A percentile compares a stretch with the other conserved stretches of the same genome.
Conservation (phyloP, 2,797 vertebrate species). For the Botia almorhae region DNA sequence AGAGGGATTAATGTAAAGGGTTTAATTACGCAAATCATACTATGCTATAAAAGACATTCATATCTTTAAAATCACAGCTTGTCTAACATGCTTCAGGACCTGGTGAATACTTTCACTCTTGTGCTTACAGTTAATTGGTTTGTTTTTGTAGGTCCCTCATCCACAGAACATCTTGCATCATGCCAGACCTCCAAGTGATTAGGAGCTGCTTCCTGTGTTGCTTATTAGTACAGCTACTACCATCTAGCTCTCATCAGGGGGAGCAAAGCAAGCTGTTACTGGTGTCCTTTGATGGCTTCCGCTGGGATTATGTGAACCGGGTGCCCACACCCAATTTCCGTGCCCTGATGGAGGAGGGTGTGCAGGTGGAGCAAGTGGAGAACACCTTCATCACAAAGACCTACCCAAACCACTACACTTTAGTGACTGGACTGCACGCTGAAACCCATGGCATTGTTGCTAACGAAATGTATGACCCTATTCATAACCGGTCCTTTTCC, state of each 20-base stretch:
- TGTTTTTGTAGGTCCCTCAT: constrained; percentile 31
- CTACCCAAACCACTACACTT: constrained; percentile 89
- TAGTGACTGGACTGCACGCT: constrained; percentile 90
- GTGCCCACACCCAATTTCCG: constrained; percentile 85
- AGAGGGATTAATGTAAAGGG: no score
- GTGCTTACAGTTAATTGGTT: constrained; percentile 3
- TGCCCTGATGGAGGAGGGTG: constrained; percentile 79
- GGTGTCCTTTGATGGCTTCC: constrained; percentile 93
- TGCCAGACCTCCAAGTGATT: constrained; percentile 36
- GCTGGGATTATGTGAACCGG: constrained; percentile 90
- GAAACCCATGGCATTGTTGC: constrained; percentile 90
- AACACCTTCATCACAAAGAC: constrained; percentile 92
- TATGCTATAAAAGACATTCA: no score
- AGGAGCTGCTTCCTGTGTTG: constrained; percentile 64
- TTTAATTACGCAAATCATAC: neutral
- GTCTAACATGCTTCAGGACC: neutral
- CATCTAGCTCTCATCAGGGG: constrained; percentile 64
- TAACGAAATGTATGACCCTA: constrained; percentile 90
- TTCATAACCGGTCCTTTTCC: constrained; percentile 85
- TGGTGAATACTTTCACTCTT: neutral
- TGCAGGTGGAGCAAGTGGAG: constrained; percentile 82
- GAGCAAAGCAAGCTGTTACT: constrained; percentile 81
- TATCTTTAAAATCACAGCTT: neutral
- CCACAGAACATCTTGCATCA: constrained; percentile 42
- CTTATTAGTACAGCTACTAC: constrained; percentile 65